Percentiles rank a stretch among this genome's conserved stretches.
Evolutionary conservation across 2,113 vertebrate genomes (phyloP).

Genomic region (Todiramphus saurophagus): DNA sequence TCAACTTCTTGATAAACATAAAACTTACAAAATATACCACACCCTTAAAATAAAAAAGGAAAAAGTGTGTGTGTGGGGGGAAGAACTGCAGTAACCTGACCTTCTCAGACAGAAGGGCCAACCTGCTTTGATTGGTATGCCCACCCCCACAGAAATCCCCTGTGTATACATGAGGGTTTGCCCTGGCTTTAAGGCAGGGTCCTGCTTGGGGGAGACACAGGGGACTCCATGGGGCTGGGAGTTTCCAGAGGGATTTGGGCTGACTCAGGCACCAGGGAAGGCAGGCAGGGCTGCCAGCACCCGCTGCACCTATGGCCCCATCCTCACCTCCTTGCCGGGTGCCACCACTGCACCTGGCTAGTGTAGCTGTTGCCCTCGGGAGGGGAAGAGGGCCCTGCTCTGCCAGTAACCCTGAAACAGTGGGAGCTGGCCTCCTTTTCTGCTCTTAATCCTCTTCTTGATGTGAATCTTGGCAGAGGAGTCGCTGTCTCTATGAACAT

Average conservation of each 20-base stretch:
- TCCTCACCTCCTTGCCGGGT: neutral
- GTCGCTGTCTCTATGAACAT: neutral
- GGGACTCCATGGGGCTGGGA: neutral
- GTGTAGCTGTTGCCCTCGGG: accelerated
- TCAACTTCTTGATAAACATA: constrained; percentile 65
- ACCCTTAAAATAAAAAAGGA: constrained; percentile 18
- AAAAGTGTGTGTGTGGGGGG: neutral
- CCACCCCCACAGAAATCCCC: neutral
- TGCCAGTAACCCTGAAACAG: neutral
- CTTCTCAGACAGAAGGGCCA: neutral
- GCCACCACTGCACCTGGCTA: neutral
- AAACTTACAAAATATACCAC: constrained; percentile 53
- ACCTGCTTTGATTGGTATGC: neutral
- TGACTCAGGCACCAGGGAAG: neutral
- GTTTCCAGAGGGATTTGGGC: neutral
- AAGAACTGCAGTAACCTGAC: neutral
- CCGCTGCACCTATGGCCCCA: neutral
- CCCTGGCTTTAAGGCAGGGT: neutral
- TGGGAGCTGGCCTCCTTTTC: neutral
- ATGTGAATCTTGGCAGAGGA: neutral
- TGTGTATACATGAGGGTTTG: neutral
- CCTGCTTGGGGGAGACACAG: accelerated
- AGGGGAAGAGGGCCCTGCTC: neutral
- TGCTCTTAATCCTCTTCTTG: neutral
- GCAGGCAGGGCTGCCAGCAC: neutral